Percentiles rank a stretch among this genome's conserved stretches.
phyloP scores from a whole-genome alignment of 2,113 vertebrate genomes.

The Campylorhamphus procurvoides region DNA sequence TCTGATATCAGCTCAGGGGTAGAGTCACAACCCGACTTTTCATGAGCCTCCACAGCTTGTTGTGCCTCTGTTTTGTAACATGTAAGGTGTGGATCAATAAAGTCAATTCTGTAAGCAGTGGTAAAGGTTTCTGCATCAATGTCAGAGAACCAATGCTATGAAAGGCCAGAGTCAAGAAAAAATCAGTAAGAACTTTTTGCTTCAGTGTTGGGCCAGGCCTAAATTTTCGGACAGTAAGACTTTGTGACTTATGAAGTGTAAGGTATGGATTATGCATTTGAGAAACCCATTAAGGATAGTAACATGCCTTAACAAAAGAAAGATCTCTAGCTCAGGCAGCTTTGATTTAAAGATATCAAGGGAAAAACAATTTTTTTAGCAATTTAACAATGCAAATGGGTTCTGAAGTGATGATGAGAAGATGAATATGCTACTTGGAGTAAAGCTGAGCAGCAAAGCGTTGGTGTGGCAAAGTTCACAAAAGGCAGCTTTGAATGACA shows the following conservation, averaged over 20 bases:
- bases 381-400: slow-evolving; percentile 12
- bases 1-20: background rate
- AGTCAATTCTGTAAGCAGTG: background rate
- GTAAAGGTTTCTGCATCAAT: background rate
- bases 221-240: background rate
- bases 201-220: background rate
- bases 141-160: background rate
- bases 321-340: background rate
- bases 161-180: background rate
- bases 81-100: background rate
- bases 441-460: background rate
- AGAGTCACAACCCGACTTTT: background rate
- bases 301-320: background rate
- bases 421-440: background rate
- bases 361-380: background rate
- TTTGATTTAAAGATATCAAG: slow-evolving; percentile 23
- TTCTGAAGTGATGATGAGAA: background rate
- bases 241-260: background rate
- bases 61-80: background rate
- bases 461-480: background rate
- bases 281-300: background rate
- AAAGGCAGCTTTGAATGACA: background rate
- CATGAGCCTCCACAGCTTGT: background rate
- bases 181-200: background rate
- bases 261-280: background rate